phyloP scores from a whole-genome alignment of 2,888 invertebrate species.

The Epirrhoe tristata region DNA sequence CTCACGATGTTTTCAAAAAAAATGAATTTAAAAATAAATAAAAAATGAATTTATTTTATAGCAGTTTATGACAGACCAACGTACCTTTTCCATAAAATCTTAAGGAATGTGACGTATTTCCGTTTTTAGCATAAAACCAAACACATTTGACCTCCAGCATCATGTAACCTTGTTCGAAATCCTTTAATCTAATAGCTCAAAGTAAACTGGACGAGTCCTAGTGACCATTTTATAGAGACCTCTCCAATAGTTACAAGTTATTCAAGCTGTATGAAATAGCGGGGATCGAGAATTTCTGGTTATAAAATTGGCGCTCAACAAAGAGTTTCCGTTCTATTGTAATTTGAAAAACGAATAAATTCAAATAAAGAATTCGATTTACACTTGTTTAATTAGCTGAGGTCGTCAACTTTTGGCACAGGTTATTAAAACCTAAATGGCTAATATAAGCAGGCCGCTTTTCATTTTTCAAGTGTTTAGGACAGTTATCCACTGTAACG shows the following conservation, averaged over 20 bases:
- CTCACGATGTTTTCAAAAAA: too few species aligned
- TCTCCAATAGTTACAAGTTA: not conserved
- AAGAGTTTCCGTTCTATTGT: conserved; percentile 61
- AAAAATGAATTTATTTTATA: too few species aligned
- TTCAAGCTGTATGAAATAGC: not conserved
- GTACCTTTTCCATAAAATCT: conserved; percentile 19
- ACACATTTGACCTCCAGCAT: conserved; percentile 10
- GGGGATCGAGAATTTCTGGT: conserved; percentile 36
- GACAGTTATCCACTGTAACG: too few species aligned
- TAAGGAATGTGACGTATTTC: conserved; percentile 36
- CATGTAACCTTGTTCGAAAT: not conserved
- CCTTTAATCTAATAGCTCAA: conserved; percentile 1
- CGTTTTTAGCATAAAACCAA: conserved; percentile 23
- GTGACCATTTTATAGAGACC: conserved; percentile 22
- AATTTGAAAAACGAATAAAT: conserved; percentile 54
- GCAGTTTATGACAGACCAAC: conserved; percentile 23
- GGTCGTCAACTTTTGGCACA: conserved; percentile 44
- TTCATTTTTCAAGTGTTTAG: too few species aligned
- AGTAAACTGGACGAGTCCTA: conserved; percentile 2
- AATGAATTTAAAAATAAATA: too few species aligned
- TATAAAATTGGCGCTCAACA: conserved; percentile 41
- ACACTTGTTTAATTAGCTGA: conserved; percentile 63
- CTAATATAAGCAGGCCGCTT: too few species aligned
- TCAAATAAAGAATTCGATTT: conserved; percentile 62
- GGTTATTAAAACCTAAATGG: too few species aligned